A percentile compares a stretch with the other conserved stretches of the same genome.
Conservation (phyloP, 2,797 vertebrate species). For the Gallinago stenura region DNA sequence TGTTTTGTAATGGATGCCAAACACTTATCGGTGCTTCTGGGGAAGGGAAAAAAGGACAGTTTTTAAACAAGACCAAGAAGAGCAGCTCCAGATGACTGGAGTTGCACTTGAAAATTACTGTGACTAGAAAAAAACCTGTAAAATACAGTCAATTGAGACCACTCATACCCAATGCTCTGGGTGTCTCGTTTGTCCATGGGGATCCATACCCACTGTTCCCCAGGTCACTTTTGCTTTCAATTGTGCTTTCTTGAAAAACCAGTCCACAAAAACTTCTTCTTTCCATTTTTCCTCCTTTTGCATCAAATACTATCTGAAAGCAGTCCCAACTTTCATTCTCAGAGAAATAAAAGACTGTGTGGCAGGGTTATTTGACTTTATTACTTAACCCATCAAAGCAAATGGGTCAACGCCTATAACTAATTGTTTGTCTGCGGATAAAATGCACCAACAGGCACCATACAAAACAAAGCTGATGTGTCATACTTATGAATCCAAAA, state of each 20-base stretch:
- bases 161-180: neutral
- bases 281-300: neutral
- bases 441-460: conserved; percentile 33
- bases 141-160: neutral
- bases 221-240: neutral
- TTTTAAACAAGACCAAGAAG: neutral
- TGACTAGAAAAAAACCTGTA: neutral
- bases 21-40: neutral
- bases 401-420: neutral
- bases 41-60: neutral
- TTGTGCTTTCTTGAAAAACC: neutral
- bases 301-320: neutral
- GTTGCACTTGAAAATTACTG: neutral
- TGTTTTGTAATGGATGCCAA: conserved; percentile 13
- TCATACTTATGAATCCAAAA: neutral
- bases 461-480: conserved; percentile 21
- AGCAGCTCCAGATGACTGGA: neutral
- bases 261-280: neutral
- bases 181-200: neutral
- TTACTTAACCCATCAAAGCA: neutral
- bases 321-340: neutral
- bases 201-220: neutral
- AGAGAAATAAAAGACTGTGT: neutral
- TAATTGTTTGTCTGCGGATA: neutral
- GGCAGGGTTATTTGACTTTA: neutral